A percentile compares a stretch with the other conserved stretches of the same genome.
These are phyloP conservation scores for Synanthedon myopaeformis DNA, from an alignment of 2,888 invertebrate genomes.

Conservation along the genomic window DNA sequence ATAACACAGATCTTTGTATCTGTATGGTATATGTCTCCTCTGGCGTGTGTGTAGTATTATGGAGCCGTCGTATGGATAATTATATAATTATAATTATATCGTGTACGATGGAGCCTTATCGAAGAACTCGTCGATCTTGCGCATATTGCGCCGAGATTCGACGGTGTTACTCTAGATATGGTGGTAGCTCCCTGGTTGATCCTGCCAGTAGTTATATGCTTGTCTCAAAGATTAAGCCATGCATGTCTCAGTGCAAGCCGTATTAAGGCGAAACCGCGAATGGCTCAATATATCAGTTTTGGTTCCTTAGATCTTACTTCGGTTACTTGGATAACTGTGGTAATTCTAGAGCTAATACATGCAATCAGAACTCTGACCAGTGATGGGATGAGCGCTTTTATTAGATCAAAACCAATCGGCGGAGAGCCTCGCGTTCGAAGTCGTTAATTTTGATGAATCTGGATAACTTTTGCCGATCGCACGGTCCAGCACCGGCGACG, in stretches of 20 bases:
- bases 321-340: neutral
- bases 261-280: neutral
- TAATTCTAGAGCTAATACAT: neutral
- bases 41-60: too few relatives aligned
- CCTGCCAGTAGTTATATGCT: neutral
- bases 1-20: too few relatives aligned
- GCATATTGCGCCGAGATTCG: neutral
- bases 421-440: slow-evolving; percentile 12
- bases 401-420: slow-evolving; percentile 35
- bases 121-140: too few relatives aligned
- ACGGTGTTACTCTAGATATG: neutral
- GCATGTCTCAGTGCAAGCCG: neutral
- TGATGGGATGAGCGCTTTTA: too few relatives aligned
- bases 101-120: too few relatives aligned
- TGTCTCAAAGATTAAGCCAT: neutral
- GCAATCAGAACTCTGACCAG: too few relatives aligned
- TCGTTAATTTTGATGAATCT: too few relatives aligned
- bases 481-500: too few relatives aligned
- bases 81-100: too few relatives aligned
- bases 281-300: neutral
- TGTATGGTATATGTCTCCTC: too few relatives aligned
- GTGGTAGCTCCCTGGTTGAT: neutral
- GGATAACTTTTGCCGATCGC: slow-evolving; percentile 26
- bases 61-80: too few relatives aligned
- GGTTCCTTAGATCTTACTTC: neutral